Evolutionary conservation across 2,888 invertebrate species (phyloP), one percentile per base, ranked within the genome.

Genomic region (Peribatodes rhomboidaria): DNA sequence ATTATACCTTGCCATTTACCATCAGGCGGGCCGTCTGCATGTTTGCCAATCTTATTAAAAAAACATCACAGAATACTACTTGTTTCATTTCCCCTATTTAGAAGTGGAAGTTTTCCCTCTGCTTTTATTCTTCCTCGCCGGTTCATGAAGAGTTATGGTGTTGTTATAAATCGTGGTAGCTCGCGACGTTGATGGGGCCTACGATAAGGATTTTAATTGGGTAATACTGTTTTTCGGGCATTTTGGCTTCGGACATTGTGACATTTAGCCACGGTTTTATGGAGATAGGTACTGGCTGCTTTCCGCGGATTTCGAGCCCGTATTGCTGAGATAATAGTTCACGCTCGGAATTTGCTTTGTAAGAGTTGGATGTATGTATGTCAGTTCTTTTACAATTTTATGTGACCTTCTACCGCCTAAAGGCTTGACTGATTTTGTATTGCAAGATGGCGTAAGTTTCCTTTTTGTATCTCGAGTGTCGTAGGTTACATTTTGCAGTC

Each of bases 151-250:
- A 65, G 50, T 60, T 50, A 65, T 60, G 59, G 47, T 16, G 16
- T 41, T 42, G 22, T 55, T 57, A 59, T 64, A 59, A 64, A 64
- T 64, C 49, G 33, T 47, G 7, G 47, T 63, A 47, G 31, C 52
- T 50, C 60, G 37, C 11, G 14, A 27, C 22, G 27, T 2, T 49
- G 65, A 65, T 65, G 47, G 50, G 50, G 37, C 22, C 49, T 37
- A 44, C 18, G 65, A 65, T 65, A 64, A 54, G 16, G 50, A 18
- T 3, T 63, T 59, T 65, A 65, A 65, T 65, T 65, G 65, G 59
- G 33, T 55, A 54, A 60, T 60, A 54, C 8, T 50, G n/a, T 54
- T 41, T 53, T 54, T 44, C 1, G 20, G 16, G 16, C 6, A 2
- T 20, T 41, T 53, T 37, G 42, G 31, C 54, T 31, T 22, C 18